Evolutionary conservation across 1,140 invertebrate genomes (phyloP), one percentile per base, ranked within the genome.

Genomic region (Himalopsyche phryganea): DNA sequence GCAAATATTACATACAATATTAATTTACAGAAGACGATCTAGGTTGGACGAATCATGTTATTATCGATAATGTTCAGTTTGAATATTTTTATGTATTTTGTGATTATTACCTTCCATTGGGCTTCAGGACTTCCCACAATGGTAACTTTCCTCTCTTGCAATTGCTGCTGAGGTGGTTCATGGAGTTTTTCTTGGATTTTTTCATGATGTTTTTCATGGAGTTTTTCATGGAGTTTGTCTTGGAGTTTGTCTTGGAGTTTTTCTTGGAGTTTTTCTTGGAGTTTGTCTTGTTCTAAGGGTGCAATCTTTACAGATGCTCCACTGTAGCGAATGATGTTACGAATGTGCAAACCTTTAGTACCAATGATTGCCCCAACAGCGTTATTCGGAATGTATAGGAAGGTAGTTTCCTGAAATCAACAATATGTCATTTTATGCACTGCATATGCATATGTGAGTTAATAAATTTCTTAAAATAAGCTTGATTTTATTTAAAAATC

Each of bases 341-440:
- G 88, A 65, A 98, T 98, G 73, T 98, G 91, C 1, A 91, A 91
- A 19, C 96, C 96, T 70, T 95, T 98, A 10, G 94, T 96, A 50
- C 96, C 96, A 67, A 98, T 98, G 41, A 98, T 94, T 44, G 95
- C 95, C 40, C 96, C 96, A 14, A 98, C 95, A 47, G 94, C 92
- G 69, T 91, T 93, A 70, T 97, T 97, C 20, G 96, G 96, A 78
- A 98, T 96, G 79, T 96, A 98, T 50, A 98, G 79, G 71, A 88
- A 94, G 7, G 91, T 92, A 2, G 91, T 94, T 76, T 96, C 93
- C 81, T 92, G 83, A n/a, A n/a, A n/a, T n/a, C 18, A 80, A 57
- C n/a, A n/a, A n/a, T n/a, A n/a, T n/a, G n/a, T n/a, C n/a, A n/a
- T n/a, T 35, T 35, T 7, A 7, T 35, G n/a, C n/a, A 6, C 6